Conservation (phyloP, 2,888 invertebrate species). For the Leucoptera coffeella region DNA sequence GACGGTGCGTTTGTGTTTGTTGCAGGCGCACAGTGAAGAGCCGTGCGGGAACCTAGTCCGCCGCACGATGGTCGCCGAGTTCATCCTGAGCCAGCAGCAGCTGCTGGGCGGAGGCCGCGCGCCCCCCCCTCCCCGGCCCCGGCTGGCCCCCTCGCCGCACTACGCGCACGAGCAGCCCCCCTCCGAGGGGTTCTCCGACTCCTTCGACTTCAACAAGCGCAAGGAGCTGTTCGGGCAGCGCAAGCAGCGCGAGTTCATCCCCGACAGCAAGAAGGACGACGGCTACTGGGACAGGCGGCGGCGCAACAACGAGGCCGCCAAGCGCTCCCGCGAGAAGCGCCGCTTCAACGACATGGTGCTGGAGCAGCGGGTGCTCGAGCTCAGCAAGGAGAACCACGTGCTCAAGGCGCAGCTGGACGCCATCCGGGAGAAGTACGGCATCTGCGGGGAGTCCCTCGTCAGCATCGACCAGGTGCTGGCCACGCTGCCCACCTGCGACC, state of each 20-base stretch:
- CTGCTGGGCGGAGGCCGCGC: conserved; percentile 26
- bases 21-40: conserved; percentile 42
- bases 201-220: conserved; percentile 60
- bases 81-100: conserved; percentile 68
- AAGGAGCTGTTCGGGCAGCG: conserved; percentile 85
- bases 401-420: conserved; percentile 89
- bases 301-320: conserved; percentile 95
- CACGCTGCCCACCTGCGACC: conserved; percentile 76
- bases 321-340: conserved; percentile 92
- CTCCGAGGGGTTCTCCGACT: conserved; percentile 18
- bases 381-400: conserved; percentile 93
- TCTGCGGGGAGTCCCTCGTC: conserved; percentile 79
- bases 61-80: conserved; percentile 84
- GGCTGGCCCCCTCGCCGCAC: conserved; percentile 35
- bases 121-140: conserved; percentile 28
- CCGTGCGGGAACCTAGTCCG: conserved; percentile 49
- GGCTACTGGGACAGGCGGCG: conserved; percentile 96
- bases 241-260: conserved; percentile 94
- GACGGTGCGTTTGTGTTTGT: conserved; percentile 14
- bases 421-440: conserved; percentile 88
- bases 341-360: conserved; percentile 95
- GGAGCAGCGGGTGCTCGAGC: conserved; percentile 87
- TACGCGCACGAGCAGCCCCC: conserved; percentile 41
- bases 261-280: conserved; percentile 93
- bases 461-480: conserved; percentile 86